These are phyloP conservation scores for Ypsolopha sequella DNA, from an alignment of 2,888 invertebrate species.

Conservation along the genomic window DNA sequence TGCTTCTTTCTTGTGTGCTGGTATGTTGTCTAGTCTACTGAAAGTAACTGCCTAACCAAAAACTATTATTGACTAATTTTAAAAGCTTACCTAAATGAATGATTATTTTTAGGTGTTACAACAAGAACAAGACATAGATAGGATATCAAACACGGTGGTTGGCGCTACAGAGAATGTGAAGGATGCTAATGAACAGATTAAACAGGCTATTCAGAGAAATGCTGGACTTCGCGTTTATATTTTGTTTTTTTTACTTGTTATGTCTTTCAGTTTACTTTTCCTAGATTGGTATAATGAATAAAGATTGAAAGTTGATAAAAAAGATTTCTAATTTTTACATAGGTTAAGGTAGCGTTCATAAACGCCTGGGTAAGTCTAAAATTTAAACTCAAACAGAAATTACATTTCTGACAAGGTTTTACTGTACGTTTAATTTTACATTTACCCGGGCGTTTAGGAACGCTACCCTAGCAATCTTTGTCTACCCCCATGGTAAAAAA, in stretches of 20 bases:
- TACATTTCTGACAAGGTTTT: no score
- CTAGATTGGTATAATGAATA: constrained; percentile 98
- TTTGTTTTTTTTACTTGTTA: constrained; percentile 93
- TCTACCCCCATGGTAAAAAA: no score
- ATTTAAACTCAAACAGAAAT: no score
- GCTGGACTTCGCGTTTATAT: constrained; percentile 96
- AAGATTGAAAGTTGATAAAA: constrained; percentile 12
- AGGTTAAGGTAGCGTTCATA: no score
- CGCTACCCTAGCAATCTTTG: no score
- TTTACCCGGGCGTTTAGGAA: no score
- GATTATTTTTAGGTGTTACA: constrained; percentile 75
- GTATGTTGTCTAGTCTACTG: constrained; percentile 1
- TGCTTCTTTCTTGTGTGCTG: not conserved
- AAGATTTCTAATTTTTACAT: no score
- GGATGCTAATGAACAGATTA: constrained; percentile 96
- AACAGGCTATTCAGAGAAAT: constrained; percentile 97
- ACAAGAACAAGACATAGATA: constrained; percentile 94
- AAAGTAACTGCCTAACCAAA: not conserved
- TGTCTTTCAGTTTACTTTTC: constrained; percentile 96
- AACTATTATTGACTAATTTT: not conserved
- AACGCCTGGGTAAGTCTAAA: no score
- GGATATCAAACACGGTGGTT: constrained; percentile 89
- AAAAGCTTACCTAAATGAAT: not conserved
- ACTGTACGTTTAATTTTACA: no score
- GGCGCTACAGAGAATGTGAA: constrained; percentile 95